These are phyloP conservation scores for Muscicapa adusta DNA, from an alignment of 2,113 vertebrate species.

Conservation along the genomic window DNA sequence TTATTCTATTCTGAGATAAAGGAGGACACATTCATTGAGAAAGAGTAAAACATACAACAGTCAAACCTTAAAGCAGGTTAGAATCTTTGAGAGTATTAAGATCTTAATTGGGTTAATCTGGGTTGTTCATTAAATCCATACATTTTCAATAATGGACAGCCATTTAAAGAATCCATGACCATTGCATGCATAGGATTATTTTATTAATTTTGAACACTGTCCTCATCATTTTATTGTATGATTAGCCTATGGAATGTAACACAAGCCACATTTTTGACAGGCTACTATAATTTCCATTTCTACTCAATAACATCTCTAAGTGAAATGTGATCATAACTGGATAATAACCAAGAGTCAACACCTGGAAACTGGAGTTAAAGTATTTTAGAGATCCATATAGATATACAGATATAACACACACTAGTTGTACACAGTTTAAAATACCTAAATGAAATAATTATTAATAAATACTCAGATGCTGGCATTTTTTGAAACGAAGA, in stretches of 20 bases:
- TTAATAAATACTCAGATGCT: not conserved
- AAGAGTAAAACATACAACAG: not conserved
- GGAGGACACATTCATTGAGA: not conserved
- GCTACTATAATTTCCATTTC: not conserved
- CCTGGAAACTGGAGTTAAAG: not conserved
- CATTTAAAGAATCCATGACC: not conserved
- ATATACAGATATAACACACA: not conserved
- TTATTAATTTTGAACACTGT: not conserved
- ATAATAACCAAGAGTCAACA: not conserved
- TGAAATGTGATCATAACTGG: not conserved
- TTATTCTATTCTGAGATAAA: not conserved
- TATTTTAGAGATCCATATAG: not conserved
- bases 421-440: not conserved
- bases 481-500: not conserved
- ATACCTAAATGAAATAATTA: not conserved
- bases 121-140: not conserved
- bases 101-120: not conserved
- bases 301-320: not conserved
- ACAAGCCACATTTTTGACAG: not conserved
- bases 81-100: not conserved
- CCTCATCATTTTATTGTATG: not conserved
- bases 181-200: not conserved
- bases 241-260: not conserved
- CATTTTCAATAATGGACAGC: not conserved
- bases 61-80: not conserved